Percentiles rank a stretch among this genome's conserved stretches.
Conservation (phyloP, 2,888 invertebrate genomes). For the Acrobasis suavella region DNA sequence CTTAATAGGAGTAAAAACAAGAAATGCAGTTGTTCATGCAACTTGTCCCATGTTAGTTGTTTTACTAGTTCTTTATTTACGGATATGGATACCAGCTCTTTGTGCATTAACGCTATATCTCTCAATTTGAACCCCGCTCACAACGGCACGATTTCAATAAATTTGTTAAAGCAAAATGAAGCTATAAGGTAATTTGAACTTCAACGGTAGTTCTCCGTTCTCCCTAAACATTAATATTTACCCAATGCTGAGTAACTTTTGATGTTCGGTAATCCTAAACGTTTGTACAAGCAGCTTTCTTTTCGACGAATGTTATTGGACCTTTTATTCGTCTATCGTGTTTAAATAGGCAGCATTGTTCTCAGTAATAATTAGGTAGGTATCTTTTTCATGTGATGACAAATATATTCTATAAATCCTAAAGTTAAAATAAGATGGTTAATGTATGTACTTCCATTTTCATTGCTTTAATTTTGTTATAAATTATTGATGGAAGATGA, state of each 20-base stretch:
- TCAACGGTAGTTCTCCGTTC: conserved; percentile 55
- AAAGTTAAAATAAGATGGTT: too few species aligned
- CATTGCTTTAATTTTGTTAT: too few species aligned
- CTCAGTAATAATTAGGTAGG: neutral
- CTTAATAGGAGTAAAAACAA: too few species aligned
- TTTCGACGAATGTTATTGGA: conserved; percentile 48
- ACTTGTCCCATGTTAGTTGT: too few species aligned
- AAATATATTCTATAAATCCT: too few species aligned
- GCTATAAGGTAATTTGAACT: conserved; percentile 61
- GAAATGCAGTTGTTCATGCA: too few species aligned
- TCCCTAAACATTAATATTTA: conserved; percentile 51
- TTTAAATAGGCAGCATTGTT: neutral
- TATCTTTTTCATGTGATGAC: too few species aligned
- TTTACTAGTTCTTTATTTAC: too few species aligned
- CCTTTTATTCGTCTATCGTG: conserved; percentile 23
- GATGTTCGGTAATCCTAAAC: conserved; percentile 54
- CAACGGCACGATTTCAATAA: conserved; percentile 72
- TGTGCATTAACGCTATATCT: too few species aligned
- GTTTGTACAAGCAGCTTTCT: conserved; percentile 46
- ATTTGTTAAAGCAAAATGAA: conserved; percentile 74
- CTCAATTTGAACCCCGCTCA: conserved; percentile 45
- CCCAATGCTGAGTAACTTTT: conserved; percentile 54
- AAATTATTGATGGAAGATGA: too few species aligned
- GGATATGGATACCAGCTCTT: too few species aligned
- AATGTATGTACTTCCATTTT: too few species aligned